Evolutionary conservation across 2,113 vertebrate genomes (phyloP).

Genomic region (Zosterops lateralis): DNA sequence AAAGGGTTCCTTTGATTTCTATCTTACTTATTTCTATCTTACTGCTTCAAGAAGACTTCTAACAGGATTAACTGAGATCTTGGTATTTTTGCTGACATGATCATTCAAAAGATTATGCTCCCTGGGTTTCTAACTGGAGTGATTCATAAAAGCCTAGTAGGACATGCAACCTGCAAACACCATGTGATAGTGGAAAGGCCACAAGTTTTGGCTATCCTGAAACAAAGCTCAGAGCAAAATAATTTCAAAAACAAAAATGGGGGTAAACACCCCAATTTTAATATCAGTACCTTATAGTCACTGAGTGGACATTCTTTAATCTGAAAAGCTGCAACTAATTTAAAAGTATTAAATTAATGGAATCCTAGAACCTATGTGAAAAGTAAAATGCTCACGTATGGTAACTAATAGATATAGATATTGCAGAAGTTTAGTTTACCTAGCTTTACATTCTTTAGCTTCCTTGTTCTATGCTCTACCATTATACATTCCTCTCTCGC

Average conservation of each 20-base stretch:
- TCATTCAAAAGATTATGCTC: not conserved
- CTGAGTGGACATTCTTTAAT: not conserved
- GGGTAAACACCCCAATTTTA: not conserved
- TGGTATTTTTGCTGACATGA: not conserved
- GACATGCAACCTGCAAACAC: not conserved
- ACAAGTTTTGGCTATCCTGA: not conserved
- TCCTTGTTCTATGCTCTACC: not conserved
- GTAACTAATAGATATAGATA: not conserved
- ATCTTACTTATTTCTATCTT: not conserved
- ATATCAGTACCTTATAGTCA: not conserved
- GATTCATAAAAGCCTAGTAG: not conserved
- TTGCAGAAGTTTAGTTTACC: not conserved
- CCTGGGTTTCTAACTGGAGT: not conserved
- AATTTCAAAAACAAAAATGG: not conserved
- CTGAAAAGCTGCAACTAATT: not conserved
- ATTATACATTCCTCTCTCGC: not conserved
- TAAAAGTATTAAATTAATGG: not conserved
- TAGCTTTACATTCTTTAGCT: not conserved
- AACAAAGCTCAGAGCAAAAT: not conserved
- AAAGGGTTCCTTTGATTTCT: not conserved
- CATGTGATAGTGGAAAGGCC: accelerated
- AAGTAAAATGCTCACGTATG: not conserved
- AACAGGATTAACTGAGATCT: not conserved
- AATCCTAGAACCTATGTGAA: not conserved
- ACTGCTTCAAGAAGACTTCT: not conserved